Percentiles rank a stretch among this genome's conserved stretches.
These are phyloP conservation scores for Buceros bicornis DNA, from an alignment of 2,797 vertebrate species.

Conservation along the genomic window DNA sequence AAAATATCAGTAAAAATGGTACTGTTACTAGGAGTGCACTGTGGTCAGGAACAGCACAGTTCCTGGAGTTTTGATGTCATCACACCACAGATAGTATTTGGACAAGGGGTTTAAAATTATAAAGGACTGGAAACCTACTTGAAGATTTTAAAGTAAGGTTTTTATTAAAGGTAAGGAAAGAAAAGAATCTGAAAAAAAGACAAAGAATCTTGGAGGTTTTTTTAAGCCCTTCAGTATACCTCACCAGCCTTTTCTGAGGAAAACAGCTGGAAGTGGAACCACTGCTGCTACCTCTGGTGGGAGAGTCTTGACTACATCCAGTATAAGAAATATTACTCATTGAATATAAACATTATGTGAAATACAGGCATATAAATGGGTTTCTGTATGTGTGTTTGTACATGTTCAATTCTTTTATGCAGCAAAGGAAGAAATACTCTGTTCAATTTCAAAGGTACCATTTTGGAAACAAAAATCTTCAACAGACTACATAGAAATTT, in stretches of 20 bases:
- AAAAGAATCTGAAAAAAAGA: neutral
- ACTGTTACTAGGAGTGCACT: neutral
- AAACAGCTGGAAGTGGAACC: neutral
- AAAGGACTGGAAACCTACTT: neutral
- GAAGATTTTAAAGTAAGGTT: neutral
- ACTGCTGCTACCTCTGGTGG: neutral
- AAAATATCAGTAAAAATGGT: slow-evolving; percentile 35
- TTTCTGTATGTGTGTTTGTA: neutral
- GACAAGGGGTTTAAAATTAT: neutral
- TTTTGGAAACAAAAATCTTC: neutral
- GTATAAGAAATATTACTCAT: neutral
- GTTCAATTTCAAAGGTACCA: neutral
- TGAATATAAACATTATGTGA: neutral
- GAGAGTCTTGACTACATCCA: neutral
- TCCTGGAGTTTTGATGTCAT: neutral
- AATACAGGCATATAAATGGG: neutral
- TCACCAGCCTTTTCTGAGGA: neutral
- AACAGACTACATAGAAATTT: neutral
- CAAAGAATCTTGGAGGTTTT: neutral
- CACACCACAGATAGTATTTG: neutral
- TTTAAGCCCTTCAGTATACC: neutral
- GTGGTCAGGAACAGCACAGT: neutral
- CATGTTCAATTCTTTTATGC: neutral
- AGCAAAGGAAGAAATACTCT: neutral
- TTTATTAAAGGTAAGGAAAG: neutral